phyloP scores from a whole-genome alignment of 2,888 invertebrate genomes.

The Rotaria magnacalcarata region DNA sequence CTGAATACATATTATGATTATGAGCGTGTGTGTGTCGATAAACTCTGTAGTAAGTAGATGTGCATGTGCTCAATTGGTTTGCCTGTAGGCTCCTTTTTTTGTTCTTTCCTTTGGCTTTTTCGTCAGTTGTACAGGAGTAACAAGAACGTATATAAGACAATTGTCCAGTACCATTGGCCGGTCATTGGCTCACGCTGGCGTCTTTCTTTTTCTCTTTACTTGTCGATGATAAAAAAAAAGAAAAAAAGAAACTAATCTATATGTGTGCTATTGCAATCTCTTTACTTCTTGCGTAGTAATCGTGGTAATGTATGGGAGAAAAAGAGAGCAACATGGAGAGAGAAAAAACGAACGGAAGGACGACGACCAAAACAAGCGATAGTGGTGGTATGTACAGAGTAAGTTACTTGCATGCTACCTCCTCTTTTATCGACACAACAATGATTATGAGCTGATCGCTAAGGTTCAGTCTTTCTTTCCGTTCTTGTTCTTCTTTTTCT shows the following conservation, averaged over 20 bases:
- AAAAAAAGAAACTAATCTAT: conserved; percentile 14
- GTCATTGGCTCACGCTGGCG: background rate
- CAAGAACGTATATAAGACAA: background rate
- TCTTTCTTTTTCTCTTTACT: background rate
- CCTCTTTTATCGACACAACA: conserved; percentile 5
- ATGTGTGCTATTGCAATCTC: background rate
- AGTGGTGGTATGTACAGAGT: background rate
- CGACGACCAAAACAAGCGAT: conserved; percentile 10
- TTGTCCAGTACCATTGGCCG: conserved; percentile 1
- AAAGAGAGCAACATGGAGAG: background rate
- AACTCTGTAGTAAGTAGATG: background rate
- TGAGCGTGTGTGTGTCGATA: background rate
- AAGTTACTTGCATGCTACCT: background rate
- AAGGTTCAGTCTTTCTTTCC: background rate
- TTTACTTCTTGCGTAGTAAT: background rate
- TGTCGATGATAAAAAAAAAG: conserved; percentile 15
- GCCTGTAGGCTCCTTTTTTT: background rate
- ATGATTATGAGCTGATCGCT: background rate
- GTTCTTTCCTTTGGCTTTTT: background rate
- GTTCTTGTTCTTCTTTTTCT: background rate
- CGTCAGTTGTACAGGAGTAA: background rate
- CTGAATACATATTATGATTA: conserved; percentile 4
- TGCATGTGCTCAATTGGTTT: conserved; percentile 1
- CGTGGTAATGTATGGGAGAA: background rate
- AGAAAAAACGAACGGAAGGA: conserved; percentile 18